Evolutionary conservation across 2,797 vertebrate species (phyloP), one percentile per base, ranked within the genome.

Genomic region (Bradypus variegatus): DNA sequence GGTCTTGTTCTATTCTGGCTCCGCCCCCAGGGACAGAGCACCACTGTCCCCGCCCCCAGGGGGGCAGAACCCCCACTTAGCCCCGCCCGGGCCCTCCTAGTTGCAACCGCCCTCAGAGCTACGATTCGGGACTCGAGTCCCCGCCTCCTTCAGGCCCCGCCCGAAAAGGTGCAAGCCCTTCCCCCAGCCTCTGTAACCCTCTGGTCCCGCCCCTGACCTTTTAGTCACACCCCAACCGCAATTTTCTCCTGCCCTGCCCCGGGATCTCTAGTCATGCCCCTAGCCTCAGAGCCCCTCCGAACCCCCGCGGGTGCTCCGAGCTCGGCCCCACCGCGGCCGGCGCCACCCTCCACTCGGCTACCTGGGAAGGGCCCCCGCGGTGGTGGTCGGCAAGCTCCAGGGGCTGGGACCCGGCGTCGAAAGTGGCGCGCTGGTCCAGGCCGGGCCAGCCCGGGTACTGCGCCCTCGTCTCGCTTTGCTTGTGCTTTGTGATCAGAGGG

Each of bases 351-450:
- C 36, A 27, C n/a, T 45, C 53, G 2, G 83, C 50, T 93, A 97
- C 97, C 96, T 97, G 97, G 81, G 95, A 96, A 11, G 94, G 94
- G 3, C 95, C 94, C 3, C 87, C 64, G 9, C 50, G 15, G 55
- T 84, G 95, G 87, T 96, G 96, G 55, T 93, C 93, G 0, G 36
- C 70, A 3, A 96, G 81, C 9, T 78, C 27, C 48, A 41, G 93
- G 6, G 95, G 87, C 75, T 96, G 95, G 14, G 90, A 78, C 18
- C 94, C 73, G 2, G 29, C 15, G 9, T 82, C 29, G 18, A 64
- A 86, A 3, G 85, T 33, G 12, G 72, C 55, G 6, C 41, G 2
- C 10, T 65, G 36, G 3, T 93, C 85, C 73, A 70, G 84, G 25
- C 55, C 41, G 1, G 94, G 96, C 87, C 86, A 94, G 18, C 93